A percentile compares a stretch with the other conserved stretches of the same genome.
Evolutionary conservation across 2,888 invertebrate genomes (phyloP).

Genomic region (Apotomis betuletana): DNA sequence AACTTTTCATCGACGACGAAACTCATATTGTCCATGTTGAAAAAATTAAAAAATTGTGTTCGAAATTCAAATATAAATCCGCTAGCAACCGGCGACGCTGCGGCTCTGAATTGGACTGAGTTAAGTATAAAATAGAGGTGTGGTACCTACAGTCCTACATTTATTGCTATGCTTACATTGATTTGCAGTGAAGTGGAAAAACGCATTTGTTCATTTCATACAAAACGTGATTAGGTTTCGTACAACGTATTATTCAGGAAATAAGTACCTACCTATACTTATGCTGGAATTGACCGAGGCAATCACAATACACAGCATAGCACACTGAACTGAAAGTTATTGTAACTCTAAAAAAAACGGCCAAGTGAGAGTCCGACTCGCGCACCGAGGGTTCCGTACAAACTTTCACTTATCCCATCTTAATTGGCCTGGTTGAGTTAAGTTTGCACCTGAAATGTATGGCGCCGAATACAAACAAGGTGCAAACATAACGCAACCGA

Average conservation of each 20-base stretch:
- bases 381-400: too few species aligned
- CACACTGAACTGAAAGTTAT: too few species aligned
- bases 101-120: constrained; percentile 26
- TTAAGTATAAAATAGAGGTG: constrained; percentile 25
- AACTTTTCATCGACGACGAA: constrained; percentile 38
- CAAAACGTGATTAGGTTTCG: constrained; percentile 16
- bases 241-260: neutral
- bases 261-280: neutral
- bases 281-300: neutral
- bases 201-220: constrained; percentile 21
- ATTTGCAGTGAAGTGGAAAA: constrained; percentile 34
- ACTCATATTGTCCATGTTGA: constrained; percentile 39
- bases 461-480: too few species aligned
- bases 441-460: too few species aligned
- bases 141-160: constrained; percentile 11
- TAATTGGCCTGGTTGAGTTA: too few species aligned
- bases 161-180: constrained; percentile 27
- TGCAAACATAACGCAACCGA: too few species aligned
- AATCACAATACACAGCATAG: too few species aligned
- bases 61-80: constrained; percentile 2
- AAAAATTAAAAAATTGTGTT: neutral
- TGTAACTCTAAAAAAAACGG: too few species aligned
- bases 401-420: too few species aligned
- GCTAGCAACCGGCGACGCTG: constrained; percentile 12
- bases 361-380: too few species aligned